Base-by-base conservation (phyloP, 2,888 invertebrate species). In the Perdita meconis region DNA sequence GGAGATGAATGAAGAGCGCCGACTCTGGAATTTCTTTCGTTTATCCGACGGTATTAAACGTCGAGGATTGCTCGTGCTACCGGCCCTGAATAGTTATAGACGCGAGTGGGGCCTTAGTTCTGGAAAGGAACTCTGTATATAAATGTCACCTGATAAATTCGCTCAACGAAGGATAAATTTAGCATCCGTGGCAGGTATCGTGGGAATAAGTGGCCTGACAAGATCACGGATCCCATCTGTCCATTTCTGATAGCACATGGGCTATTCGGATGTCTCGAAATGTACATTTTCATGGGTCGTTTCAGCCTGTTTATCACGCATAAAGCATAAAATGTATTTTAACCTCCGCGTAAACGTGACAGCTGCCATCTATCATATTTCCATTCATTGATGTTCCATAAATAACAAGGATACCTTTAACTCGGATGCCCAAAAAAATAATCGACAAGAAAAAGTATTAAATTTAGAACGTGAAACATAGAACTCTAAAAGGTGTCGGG, bases 31-130 rank as follows among this genome's bases (percentile, higher is more conserved):
- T 78, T 69, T 55, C 61, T 53, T 42, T 47, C 63, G 64, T 72
- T 75, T 55, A 78, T 68, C 64, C 68, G 24, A 22, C n/a, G 47
- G 66, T 75, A 77, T 82, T 79, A 75, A 79, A 76, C 77, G 78
- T 80, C 71, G 40, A 68, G 75, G 65, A 81, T 79, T 68, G 79
- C 75, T 67, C 76, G 74, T 71, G 69, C 19, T 34, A 64, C 57
- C 34, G 19, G n/a, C 50, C 36, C n/a, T 12, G 22, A 26, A 44
- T 67, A 51, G 68, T 77, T 77, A 77, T 70, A 81, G 81, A 80
- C 76, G 74, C 73, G 76, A 74, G 64, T 69, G 44, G 59, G 55
- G 74, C 53, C 77, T 76, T 78, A 66, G 16, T 50, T 60, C n/a
- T 30, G 47, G 51, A 57, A 57, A 76, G 61, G 64, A 66, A 65